Percentiles rank a stretch among this genome's conserved stretches.
Evolutionary conservation across 2,113 vertebrate species (phyloP).

Genomic region (Callorhinus ursinus): DNA sequence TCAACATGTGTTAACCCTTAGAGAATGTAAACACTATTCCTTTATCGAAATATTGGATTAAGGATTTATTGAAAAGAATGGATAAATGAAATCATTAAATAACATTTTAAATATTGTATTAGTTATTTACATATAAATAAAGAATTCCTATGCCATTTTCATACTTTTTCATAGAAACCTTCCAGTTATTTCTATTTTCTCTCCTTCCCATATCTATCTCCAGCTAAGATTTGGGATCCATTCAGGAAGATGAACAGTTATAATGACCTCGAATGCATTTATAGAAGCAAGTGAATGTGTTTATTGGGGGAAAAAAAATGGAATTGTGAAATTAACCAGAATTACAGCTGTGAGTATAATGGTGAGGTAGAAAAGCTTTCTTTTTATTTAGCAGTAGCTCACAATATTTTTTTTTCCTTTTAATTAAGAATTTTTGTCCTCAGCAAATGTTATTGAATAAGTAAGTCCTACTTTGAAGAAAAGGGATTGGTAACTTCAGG

Average conservation of each 20-base stretch:
- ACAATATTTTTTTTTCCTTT: neutral
- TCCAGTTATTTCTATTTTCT: neutral
- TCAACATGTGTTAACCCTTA: neutral
- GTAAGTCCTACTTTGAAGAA: neutral
- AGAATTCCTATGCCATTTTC: neutral
- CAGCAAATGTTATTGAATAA: neutral
- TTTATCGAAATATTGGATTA: neutral
- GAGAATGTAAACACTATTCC: neutral
- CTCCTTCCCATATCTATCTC: neutral
- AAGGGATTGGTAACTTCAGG: neutral
- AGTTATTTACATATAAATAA: neutral
- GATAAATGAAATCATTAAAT: neutral
- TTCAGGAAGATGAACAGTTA: neutral
- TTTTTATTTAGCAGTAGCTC: neutral
- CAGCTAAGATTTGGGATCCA: neutral
- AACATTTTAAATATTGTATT: neutral
- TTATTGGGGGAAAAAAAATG: neutral
- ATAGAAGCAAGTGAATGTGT: neutral
- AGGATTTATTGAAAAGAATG: neutral
- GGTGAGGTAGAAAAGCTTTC: neutral
- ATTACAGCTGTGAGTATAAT: neutral
- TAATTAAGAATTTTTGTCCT: neutral
- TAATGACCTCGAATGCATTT: neutral
- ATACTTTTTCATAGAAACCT: neutral
- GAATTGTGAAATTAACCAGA: neutral